Conservation (phyloP, 2,113 vertebrate genomes). For the Pogona vitticeps region DNA sequence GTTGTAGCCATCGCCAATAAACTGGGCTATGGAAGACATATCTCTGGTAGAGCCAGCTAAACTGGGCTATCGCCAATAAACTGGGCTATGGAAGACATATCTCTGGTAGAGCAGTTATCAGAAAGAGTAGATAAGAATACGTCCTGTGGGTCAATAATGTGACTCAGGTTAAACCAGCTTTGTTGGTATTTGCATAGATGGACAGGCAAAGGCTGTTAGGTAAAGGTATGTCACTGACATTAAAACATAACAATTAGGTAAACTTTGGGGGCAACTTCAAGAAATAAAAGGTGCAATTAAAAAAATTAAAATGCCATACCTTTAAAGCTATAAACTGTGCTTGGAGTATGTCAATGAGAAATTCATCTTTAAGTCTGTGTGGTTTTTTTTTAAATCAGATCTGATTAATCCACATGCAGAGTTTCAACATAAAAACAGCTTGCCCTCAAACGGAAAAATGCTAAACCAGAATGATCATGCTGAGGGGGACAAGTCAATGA, state of each 20-base stretch:
- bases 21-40: not conserved
- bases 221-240: not conserved
- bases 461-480: not conserved
- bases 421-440: constrained; percentile 15
- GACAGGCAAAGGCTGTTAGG: not conserved
- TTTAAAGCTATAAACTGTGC: not conserved
- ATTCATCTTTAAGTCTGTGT: not conserved
- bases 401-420: not conserved
- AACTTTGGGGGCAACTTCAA: not conserved
- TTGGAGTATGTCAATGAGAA: constrained; percentile 5
- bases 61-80: not conserved
- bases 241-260: not conserved
- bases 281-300: not conserved
- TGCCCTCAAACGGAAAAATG: constrained; percentile 9
- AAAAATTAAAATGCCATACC: not conserved
- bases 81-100: not conserved
- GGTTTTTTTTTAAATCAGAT: not conserved
- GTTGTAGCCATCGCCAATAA: not conserved
- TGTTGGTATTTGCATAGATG: not conserved
- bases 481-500: not conserved
- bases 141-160: not conserved
- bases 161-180: not conserved
- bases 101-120: not conserved
- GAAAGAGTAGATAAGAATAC: not conserved
- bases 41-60: not conserved